Base-by-base conservation (phyloP, 1,140 invertebrate genomes). In the Drosophila nigrodunni region DNA sequence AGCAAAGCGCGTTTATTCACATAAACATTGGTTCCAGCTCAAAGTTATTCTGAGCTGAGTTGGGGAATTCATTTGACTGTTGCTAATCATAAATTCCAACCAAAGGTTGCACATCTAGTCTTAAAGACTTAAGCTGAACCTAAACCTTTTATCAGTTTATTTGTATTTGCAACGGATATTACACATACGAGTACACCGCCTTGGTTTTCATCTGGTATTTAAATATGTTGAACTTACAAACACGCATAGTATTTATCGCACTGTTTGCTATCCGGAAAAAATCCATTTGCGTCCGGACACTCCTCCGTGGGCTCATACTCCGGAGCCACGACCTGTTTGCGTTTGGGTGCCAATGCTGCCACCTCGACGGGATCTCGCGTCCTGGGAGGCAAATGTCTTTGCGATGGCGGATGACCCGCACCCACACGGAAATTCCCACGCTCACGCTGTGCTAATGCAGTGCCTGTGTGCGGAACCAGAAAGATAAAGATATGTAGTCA, bases 161-260 rank as follows among this genome's bases (percentile, higher is more conserved):
- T 13, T 1, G 3, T 13, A n/a, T 13, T 39, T 39, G 2, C 0
- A 39, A 46, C 10, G 21, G 21, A 50, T 10, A 72, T 69, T 52
- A 79, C 67, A 11, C 73, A 80, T 79, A 78, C 77, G 69, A 21
- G 18, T 21, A 21, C 18, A 21, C 69, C 62, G 21, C n/a, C 39
- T 67, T 43, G 13, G 35, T 18, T 21, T 39, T 11, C 7, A 9
- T 30, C 35, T 47, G 13, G 6, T 44, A 59, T 47, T 46, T 47
- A 9, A 13, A 35, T 18, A 18, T 44, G 49, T 57, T 39, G 3
- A 55, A 89, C 91, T 90, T 86, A 94, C 94, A 93, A 93, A 93
- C 97, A 98, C 61, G 96, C 95, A 92, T 97, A 97, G 90, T 98
- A 98, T 92, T 97, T 97, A 93, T 98, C 97, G 86, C 97, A 98